Evolutionary conservation across 2,888 invertebrate species (phyloP).

Genomic region (Mythimna albipuncta): DNA sequence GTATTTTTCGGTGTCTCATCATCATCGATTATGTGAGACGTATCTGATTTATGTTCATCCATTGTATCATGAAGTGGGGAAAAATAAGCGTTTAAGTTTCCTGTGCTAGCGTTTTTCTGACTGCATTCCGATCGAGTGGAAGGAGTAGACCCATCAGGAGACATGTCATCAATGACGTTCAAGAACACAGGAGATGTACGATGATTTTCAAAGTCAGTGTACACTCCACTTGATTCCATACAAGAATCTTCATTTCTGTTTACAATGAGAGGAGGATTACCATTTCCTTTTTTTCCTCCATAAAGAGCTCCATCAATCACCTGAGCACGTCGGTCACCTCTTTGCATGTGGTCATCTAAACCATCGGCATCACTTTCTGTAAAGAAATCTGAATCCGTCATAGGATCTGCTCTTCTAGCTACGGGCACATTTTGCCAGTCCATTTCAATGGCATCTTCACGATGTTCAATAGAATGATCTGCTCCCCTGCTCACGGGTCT

Average conservation of each 20-base stretch:
- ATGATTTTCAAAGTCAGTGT: slow-evolving; percentile 95
- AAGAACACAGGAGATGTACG: slow-evolving; percentile 87
- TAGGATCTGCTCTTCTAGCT: slow-evolving; percentile 94
- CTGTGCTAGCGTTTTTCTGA: slow-evolving; percentile 84
- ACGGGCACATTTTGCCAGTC: slow-evolving; percentile 92
- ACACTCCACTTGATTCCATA: slow-evolving; percentile 97
- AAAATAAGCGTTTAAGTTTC: slow-evolving; percentile 78
- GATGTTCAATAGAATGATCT: slow-evolving; percentile 92
- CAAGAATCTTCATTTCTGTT: slow-evolving; percentile 93
- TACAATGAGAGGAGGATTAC: slow-evolving; percentile 89
- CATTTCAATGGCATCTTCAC: slow-evolving; percentile 89
- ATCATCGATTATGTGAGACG: slow-evolving; percentile 72
- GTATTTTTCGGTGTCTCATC: slow-evolving; percentile 82
- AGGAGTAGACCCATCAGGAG: slow-evolving; percentile 92
- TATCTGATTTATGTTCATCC: slow-evolving; percentile 75
- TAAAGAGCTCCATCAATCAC: slow-evolving; percentile 98
- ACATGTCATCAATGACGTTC: slow-evolving; percentile 92
- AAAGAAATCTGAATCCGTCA: slow-evolving; percentile 98
- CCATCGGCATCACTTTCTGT: slow-evolving; percentile 97
- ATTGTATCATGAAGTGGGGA: slow-evolving; percentile 75
- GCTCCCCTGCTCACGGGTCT: slow-evolving; percentile 95
- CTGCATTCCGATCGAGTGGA: slow-evolving; percentile 89
- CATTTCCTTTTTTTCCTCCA: slow-evolving; percentile 92
- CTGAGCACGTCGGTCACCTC: slow-evolving; percentile 94
- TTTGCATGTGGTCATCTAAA: slow-evolving; percentile 93